Conservation (phyloP, 2,113 vertebrate genomes). For the Pelvicachromis taeniatus region DNA sequence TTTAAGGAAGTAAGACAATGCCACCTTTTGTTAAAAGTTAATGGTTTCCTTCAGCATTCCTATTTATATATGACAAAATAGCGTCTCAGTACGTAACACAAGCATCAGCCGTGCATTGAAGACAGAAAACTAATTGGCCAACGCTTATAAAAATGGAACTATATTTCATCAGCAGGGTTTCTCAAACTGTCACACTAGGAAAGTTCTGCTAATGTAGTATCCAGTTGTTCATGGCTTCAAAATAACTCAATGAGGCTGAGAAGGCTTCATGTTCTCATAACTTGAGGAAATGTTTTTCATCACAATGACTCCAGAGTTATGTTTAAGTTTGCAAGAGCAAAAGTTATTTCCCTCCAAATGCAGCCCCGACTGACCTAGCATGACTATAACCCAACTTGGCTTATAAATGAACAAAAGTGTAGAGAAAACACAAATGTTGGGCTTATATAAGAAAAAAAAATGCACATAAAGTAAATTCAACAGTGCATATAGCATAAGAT, state of each 20-base stretch:
- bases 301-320: not conserved
- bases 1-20: not conserved
- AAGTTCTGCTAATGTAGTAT: not conserved
- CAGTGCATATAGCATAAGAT: not conserved
- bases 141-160: not conserved
- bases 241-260: not conserved
- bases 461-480: not conserved
- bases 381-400: accelerated
- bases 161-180: not conserved
- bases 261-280: not conserved
- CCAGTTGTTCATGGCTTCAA: not conserved
- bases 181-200: not conserved
- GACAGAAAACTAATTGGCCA: not conserved
- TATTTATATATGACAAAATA: not conserved
- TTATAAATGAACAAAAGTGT: not conserved
- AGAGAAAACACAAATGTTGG: not conserved
- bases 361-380: not conserved
- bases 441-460: not conserved
- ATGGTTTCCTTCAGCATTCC: not conserved
- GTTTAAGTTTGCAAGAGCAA: not conserved
- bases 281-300: not conserved
- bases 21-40: not conserved
- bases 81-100: not conserved
- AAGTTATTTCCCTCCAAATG: not conserved
- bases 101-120: not conserved